Conservation (phyloP, 2,888 invertebrate species). For the Heliconius charithonia region DNA sequence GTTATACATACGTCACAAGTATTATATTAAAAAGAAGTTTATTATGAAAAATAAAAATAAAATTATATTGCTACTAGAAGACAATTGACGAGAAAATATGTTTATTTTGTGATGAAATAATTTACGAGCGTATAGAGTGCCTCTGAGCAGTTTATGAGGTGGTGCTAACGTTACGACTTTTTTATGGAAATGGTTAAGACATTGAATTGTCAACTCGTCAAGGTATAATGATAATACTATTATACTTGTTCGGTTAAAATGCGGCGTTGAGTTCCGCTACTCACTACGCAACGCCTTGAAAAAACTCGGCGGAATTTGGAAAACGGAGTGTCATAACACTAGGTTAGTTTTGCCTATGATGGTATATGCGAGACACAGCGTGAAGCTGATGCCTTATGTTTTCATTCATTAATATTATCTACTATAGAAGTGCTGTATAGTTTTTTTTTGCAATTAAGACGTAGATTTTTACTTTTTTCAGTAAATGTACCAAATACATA, state of each 20-base stretch:
- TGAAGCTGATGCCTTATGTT: background rate
- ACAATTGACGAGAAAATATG: constrained; percentile 37
- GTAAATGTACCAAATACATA: too few relatives aligned
- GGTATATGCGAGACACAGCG: too few relatives aligned
- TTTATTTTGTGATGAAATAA: constrained; percentile 38
- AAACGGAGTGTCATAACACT: too few relatives aligned
- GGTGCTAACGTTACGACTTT: constrained; percentile 36
- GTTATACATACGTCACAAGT: background rate
- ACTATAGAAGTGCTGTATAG: too few relatives aligned
- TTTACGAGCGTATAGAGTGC: constrained; percentile 37
- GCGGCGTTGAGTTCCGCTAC: too few relatives aligned
- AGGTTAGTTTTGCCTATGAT: too few relatives aligned
- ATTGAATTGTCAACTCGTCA: constrained; percentile 23
- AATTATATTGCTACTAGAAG: constrained; percentile 24
- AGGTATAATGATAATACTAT: constrained; percentile 22
- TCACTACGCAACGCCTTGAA: too few relatives aligned
- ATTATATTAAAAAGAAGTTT: background rate
- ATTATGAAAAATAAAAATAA: background rate
- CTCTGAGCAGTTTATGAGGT: constrained; percentile 38
- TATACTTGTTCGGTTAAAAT: background rate
- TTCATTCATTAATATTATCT: background rate
- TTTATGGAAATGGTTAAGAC: constrained; percentile 37
- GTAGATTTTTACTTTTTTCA: background rate
- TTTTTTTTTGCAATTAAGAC: background rate
- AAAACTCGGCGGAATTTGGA: too few relatives aligned